Conservation (phyloP, 2,888 invertebrate species). For the Arenicola marina region DNA sequence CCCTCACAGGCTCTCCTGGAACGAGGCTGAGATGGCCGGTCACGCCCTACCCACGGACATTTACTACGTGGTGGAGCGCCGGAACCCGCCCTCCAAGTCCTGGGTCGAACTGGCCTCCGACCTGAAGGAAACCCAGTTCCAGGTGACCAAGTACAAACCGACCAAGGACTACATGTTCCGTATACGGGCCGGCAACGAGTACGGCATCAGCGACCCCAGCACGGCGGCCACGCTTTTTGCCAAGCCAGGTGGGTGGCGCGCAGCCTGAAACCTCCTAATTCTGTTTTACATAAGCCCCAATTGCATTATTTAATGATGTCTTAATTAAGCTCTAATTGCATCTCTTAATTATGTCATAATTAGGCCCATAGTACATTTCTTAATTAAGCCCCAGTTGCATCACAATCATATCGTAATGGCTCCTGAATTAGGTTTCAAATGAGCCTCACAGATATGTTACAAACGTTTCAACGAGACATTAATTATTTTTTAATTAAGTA, state of each 20-base stretch:
- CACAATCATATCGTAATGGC: too few relatives aligned
- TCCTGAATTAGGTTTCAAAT: too few relatives aligned
- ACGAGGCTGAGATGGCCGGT: conserved; percentile 85
- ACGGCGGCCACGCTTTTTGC: conserved; percentile 72
- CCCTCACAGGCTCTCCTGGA: conserved; percentile 79
- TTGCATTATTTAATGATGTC: too few relatives aligned
- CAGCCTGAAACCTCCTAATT: too few relatives aligned
- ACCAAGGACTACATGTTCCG: conserved; percentile 95
- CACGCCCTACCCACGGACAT: conserved; percentile 79
- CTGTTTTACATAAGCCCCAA: too few relatives aligned
- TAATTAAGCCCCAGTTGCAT: too few relatives aligned
- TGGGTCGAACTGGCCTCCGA: conserved; percentile 51
- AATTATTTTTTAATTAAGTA: too few relatives aligned
- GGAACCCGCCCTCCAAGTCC: conserved; percentile 58
- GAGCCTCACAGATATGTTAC: too few relatives aligned
- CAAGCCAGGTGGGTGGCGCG: conserved; percentile 25
- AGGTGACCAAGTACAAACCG: conserved; percentile 70
- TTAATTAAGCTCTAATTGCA: too few relatives aligned
- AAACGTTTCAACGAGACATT: too few relatives aligned
- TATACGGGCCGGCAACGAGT: conserved; percentile 93
- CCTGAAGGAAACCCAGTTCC: conserved; percentile 41
- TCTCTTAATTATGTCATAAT: too few relatives aligned
- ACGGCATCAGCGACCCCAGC: conserved; percentile 94
- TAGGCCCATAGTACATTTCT: too few relatives aligned
- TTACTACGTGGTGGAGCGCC: conserved; percentile 92